Conservation (phyloP, 2,888 invertebrate species). For the Diaphora mendica region DNA sequence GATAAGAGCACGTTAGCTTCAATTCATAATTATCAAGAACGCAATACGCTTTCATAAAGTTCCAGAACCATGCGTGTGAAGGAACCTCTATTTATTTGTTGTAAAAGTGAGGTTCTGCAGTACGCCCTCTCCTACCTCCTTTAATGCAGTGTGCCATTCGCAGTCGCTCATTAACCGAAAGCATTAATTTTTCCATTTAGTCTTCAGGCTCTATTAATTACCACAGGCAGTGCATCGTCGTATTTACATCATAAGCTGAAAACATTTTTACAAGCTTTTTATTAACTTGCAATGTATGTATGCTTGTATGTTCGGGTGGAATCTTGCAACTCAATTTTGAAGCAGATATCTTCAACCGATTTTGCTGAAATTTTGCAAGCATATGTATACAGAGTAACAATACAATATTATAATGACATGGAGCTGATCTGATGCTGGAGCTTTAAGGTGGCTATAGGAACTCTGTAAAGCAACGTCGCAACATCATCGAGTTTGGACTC, state of each 20-base stretch:
- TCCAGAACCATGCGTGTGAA: slow-evolving; percentile 20
- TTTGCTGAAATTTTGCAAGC: no score
- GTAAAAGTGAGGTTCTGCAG: slow-evolving; percentile 17
- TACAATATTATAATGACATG: no score
- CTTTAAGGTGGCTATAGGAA: no score
- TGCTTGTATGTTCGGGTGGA: no score
- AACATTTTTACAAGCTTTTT: no score
- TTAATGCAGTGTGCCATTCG: slow-evolving; percentile 18
- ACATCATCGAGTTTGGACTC: no score
- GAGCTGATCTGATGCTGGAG: no score
- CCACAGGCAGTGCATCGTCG: slow-evolving; percentile 8
- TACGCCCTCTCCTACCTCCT: not conserved
- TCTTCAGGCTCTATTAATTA: slow-evolving; percentile 18
- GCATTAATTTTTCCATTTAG: slow-evolving; percentile 22
- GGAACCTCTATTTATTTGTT: slow-evolving; percentile 20
- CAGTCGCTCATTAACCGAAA: slow-evolving; percentile 24
- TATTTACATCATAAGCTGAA: not conserved
- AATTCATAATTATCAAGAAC: slow-evolving; percentile 19
- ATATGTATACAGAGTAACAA: no score
- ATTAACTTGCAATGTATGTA: no score
- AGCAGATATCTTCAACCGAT: no score
- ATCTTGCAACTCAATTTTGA: no score
- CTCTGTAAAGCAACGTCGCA: no score
- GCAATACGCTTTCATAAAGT: slow-evolving; percentile 19
- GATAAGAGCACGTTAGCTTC: not conserved